Percentiles rank a stretch among this genome's conserved stretches.
Conservation (phyloP, 2,888 invertebrate genomes). For the Odontocolon sp. region DNA sequence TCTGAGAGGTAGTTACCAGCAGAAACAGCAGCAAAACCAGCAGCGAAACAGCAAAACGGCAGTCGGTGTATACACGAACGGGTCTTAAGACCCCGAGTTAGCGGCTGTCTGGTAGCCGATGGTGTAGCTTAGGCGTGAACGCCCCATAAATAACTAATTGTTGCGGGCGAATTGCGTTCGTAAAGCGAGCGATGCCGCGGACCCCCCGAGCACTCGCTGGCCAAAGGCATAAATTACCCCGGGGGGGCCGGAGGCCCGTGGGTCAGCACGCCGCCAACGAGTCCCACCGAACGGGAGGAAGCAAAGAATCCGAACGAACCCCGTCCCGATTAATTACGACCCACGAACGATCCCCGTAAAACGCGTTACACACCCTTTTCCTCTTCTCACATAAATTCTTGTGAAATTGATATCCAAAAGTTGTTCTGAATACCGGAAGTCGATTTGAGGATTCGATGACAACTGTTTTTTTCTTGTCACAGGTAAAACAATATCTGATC, state of each 20-base stretch:
- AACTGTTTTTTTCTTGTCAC: background rate
- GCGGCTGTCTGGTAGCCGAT: constrained; percentile 57
- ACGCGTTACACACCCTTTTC: background rate
- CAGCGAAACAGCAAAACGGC: constrained; percentile 13
- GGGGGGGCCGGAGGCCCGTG: constrained; percentile 39
- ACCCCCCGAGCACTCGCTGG: constrained; percentile 68
- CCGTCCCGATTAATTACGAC: constrained; percentile 33
- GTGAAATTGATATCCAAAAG: constrained; percentile 21
- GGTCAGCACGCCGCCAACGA: background rate
- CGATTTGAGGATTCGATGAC: background rate
- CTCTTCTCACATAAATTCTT: background rate
- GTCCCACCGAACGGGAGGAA: background rate
- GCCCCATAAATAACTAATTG: constrained; percentile 72
- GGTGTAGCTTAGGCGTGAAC: constrained; percentile 60
- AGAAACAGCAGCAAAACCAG: background rate
- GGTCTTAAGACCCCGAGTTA: constrained; percentile 22
- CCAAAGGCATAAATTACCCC: constrained; percentile 72
- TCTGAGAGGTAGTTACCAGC: background rate
- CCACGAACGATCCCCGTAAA: constrained; percentile 25
- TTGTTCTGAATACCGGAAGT: constrained; percentile 6
- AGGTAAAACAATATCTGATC: background rate
- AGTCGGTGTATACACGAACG: background rate
- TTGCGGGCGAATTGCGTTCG: constrained; percentile 63
- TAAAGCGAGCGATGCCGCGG: constrained; percentile 56
- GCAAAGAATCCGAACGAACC: constrained; percentile 5